These are phyloP conservation scores for Ammospiza nelsoni DNA, from an alignment of 2,113 vertebrate species.

Conservation along the genomic window DNA sequence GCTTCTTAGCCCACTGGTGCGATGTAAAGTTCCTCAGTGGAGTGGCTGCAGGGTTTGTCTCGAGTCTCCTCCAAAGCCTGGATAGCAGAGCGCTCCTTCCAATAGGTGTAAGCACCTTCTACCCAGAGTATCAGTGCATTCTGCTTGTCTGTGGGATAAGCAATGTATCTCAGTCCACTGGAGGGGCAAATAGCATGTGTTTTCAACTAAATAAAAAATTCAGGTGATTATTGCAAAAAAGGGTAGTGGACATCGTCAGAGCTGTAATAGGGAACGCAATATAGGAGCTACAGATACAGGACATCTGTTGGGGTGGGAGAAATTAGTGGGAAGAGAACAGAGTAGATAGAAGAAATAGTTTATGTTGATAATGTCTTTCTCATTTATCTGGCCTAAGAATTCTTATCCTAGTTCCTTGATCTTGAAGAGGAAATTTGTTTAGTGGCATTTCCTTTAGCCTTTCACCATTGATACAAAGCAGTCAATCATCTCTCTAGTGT, in stretches of 20 bases:
- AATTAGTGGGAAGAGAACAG: background rate
- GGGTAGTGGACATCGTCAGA: background rate
- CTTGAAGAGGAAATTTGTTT: background rate
- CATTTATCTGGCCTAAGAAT: background rate
- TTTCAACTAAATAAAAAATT: background rate
- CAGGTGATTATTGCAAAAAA: background rate
- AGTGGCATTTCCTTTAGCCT: background rate
- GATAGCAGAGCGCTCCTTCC: background rate
- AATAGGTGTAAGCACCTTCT: background rate
- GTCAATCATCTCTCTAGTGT: background rate
- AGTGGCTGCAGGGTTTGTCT: background rate
- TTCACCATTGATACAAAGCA: background rate
- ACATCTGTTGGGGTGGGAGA: background rate
- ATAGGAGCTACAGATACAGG: background rate
- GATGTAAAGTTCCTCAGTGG: background rate
- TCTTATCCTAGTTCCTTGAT: background rate
- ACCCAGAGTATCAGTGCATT: background rate
- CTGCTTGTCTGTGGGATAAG: background rate
- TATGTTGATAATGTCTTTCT: background rate
- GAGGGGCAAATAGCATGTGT: background rate
- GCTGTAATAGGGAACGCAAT: background rate
- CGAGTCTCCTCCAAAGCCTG: background rate
- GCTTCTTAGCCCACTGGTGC: rapidly evolving
- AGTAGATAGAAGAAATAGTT: background rate
- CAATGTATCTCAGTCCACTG: background rate